Percentiles rank a stretch among this genome's conserved stretches.
These are phyloP conservation scores for Trissonchulus latispiculum DNA, from an alignment of 2,888 invertebrate species.

Conservation along the genomic window DNA sequence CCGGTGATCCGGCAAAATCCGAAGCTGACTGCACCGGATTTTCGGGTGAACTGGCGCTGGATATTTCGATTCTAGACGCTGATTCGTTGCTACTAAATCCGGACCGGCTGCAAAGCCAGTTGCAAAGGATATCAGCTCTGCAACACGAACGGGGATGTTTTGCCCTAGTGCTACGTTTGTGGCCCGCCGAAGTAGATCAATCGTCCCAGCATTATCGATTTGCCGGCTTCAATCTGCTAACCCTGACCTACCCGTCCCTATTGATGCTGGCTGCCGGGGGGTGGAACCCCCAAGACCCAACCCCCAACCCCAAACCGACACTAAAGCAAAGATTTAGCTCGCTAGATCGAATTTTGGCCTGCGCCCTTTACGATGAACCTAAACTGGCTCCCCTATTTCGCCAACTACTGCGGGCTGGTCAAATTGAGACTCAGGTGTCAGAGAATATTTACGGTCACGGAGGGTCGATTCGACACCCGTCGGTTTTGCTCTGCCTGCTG, in stretches of 20 bases:
- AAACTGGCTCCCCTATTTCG: background rate
- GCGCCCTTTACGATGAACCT: background rate
- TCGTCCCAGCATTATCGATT: background rate
- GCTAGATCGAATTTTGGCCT: background rate
- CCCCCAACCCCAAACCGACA: too few species aligned
- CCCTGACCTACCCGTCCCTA: background rate
- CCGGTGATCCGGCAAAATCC: too few species aligned
- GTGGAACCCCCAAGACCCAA: background rate
- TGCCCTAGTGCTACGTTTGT: too few species aligned
- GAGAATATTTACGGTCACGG: background rate
- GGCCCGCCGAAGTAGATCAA: background rate
- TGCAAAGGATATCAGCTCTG: too few species aligned
- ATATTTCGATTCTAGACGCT: too few species aligned
- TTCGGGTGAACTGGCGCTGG: too few species aligned
- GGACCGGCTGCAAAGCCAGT: too few species aligned
- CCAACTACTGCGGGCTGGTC: background rate
- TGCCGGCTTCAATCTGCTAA: background rate
- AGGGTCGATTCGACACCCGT: too few species aligned
- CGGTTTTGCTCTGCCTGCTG: slow-evolving; percentile 49
- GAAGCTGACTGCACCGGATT: too few species aligned
- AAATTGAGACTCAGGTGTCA: background rate
- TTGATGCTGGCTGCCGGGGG: background rate
- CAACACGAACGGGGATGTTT: too few species aligned
- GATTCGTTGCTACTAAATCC: too few species aligned
- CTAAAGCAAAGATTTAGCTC: background rate